A percentile compares a stretch with the other conserved stretches of the same genome.
These are phyloP conservation scores for Cataglyphis cursor DNA, from an alignment of 2,888 invertebrate genomes.

Conservation along the genomic window DNA sequence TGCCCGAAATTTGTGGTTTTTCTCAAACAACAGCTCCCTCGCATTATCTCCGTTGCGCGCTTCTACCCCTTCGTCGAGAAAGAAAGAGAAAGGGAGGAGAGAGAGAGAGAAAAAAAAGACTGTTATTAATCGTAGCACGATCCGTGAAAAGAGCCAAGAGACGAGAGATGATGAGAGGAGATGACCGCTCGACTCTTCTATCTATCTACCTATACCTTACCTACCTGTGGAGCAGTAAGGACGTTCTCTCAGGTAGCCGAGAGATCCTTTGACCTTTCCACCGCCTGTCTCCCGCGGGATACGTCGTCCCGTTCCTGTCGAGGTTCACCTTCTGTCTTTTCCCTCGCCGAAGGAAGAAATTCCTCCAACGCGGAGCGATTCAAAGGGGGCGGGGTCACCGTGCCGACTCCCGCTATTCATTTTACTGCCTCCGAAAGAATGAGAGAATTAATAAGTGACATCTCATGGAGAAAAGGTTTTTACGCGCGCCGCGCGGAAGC, in stretches of 20 bases:
- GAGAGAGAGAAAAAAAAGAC: slow-evolving; percentile 30
- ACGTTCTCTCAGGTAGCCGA: slow-evolving; percentile 83
- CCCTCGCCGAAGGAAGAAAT: slow-evolving; percentile 73
- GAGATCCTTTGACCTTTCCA: slow-evolving; percentile 83
- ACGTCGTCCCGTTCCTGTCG: slow-evolving; percentile 76
- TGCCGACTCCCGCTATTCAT: slow-evolving; percentile 81
- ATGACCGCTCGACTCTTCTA: slow-evolving; percentile 16
- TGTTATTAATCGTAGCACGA: slow-evolving; percentile 82
- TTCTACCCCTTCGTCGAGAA: slow-evolving; percentile 62
- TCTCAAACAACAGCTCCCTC: slow-evolving; percentile 75
- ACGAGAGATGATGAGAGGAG: slow-evolving; percentile 64
- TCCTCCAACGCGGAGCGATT: slow-evolving; percentile 65
- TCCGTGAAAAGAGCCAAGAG: slow-evolving; percentile 71
- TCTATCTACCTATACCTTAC: slow-evolving; percentile 54
- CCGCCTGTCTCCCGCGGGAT: slow-evolving; percentile 81
- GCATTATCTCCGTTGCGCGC: slow-evolving; percentile 54
- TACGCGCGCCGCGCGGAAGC: slow-evolving; percentile 75
- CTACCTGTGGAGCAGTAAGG: slow-evolving; percentile 65
- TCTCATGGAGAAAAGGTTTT: slow-evolving; percentile 81
- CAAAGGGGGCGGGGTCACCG: slow-evolving; percentile 64
- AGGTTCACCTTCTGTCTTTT: slow-evolving; percentile 75
- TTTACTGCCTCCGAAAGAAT: slow-evolving; percentile 74
- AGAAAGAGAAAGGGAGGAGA: neutral
- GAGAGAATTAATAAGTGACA: slow-evolving; percentile 87
- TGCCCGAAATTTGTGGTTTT: slow-evolving; percentile 70